These are phyloP conservation scores for Neocrepidodera transversa DNA, from an alignment of 2,888 invertebrate species.

Conservation along the genomic window DNA sequence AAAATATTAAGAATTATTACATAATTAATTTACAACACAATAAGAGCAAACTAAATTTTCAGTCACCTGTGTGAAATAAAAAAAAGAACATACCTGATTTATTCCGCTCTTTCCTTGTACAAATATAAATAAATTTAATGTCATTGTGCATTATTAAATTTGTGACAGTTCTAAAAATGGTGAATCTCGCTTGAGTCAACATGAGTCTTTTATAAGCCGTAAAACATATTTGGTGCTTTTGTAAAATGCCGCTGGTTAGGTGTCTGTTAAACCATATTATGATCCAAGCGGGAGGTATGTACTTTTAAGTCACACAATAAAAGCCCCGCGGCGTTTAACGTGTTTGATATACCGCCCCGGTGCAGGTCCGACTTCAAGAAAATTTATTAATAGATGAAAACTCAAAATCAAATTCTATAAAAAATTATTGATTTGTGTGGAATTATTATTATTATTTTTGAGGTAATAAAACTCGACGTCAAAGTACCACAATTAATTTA, in stretches of 20 bases:
- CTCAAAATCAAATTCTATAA: too few species aligned
- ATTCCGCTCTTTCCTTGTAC: slow-evolving; percentile 33
- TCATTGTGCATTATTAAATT: slow-evolving; percentile 41
- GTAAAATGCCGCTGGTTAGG: slow-evolving; percentile 57
- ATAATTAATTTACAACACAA: too few species aligned
- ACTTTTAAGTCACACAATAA: slow-evolving; percentile 58
- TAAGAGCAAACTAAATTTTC: too few species aligned
- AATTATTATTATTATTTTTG: too few species aligned
- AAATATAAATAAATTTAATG: slow-evolving; percentile 42
- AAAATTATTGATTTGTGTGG: too few species aligned
- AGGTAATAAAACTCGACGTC: too few species aligned
- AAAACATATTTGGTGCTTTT: slow-evolving; percentile 57
- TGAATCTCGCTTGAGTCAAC: slow-evolving; percentile 47
- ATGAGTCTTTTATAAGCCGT: slow-evolving; percentile 49
- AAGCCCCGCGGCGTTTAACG: slow-evolving; percentile 54
- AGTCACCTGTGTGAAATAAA: not conserved
- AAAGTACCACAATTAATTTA: too few species aligned
- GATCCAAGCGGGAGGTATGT: slow-evolving; percentile 58
- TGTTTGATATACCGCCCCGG: slow-evolving; percentile 58
- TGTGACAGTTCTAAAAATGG: slow-evolving; percentile 41
- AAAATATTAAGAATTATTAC: too few species aligned
- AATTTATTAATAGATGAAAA: too few species aligned
- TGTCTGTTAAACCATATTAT: slow-evolving; percentile 59
- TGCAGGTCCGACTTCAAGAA: slow-evolving; percentile 47
- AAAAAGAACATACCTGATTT: slow-evolving; percentile 20